phyloP scores from a whole-genome alignment of 2,888 invertebrate species.

The Sarcophaga caerulescens region DNA sequence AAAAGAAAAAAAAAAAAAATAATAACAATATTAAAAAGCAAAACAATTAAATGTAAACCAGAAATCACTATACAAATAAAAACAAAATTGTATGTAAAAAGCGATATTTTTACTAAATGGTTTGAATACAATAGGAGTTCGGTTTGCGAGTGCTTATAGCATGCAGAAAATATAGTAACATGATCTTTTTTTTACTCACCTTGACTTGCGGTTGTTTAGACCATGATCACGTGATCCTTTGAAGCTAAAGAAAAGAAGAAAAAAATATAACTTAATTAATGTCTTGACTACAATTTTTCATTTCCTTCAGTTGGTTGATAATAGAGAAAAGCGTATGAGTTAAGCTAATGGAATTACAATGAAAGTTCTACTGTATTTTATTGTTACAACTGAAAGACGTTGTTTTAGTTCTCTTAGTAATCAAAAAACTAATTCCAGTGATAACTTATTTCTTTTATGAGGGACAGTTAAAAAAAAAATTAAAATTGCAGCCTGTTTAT shows the following conservation, averaged over 20 bases:
- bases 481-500: too few species aligned
- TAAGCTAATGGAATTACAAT: constrained; percentile 63
- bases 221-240: constrained; percentile 85
- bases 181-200: constrained; percentile 74
- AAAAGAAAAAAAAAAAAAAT: constrained; percentile 66
- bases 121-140: constrained; percentile 59
- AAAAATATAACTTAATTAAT: constrained; percentile 21
- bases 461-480: too few species aligned
- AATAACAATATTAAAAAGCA: constrained; percentile 70
- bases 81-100: constrained; percentile 45
- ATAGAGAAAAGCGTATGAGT: constrained; percentile 64
- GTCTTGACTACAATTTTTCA: neutral
- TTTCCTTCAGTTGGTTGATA: neutral
- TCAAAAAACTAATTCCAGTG: too few species aligned
- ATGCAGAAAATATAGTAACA: constrained; percentile 21
- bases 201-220: constrained; percentile 81
- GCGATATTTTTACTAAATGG: constrained; percentile 52
- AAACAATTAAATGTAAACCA: constrained; percentile 60
- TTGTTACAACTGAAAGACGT: neutral
- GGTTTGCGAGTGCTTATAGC: constrained; percentile 17
- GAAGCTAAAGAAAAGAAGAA: constrained; percentile 81
- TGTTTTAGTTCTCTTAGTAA: constrained; percentile 27
- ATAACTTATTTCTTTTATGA: too few species aligned
- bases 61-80: constrained; percentile 70
- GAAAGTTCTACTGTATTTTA: constrained; percentile 4